Evolutionary conservation across 1,140 invertebrate species (phyloP), one percentile per base, ranked within the genome.

Genomic region (Rhopalosiphum padi): DNA sequence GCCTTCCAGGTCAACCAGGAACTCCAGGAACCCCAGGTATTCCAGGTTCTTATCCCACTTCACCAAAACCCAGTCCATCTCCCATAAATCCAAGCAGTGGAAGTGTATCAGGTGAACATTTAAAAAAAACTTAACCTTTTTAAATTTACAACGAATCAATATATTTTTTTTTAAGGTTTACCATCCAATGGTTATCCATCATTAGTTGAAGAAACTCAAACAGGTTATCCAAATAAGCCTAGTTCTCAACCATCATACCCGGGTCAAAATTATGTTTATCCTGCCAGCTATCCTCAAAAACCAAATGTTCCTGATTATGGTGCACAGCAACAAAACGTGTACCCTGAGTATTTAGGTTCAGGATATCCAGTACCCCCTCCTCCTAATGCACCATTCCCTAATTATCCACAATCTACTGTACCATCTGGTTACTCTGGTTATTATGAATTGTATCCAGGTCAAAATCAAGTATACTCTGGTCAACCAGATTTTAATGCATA

Each of bases 361-460:
- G 91, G 94, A 5, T 82, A 94, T 4, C 94, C 94, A 11, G 91
- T 93, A 46, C n/a, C 53, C 35, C n/a, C 91, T 18, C 82, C 93
- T 51, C 21, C 68, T 8, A 77, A 30, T n/a, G 89, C 55, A 35
- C 93, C 77, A 41, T 6, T 68, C 68, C 51, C 88, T 18, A 91
- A 46, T 35, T 94, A 91, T 9, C 90, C 93, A 37, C 90, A 21
- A 87, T 7, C 41, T 25, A 46, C n/a, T 30, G 21, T 7, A 46
- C 88, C 53, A 48, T 51, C 90, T 37, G 89, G 53, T 22, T 94
- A 83, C 23, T 2, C 90, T 25, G 41, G 35, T 9, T 85, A n/a
- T 43, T 68, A 37, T 22, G 55, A 89, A 48, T 41, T 90, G 21
- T 77, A 93, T 5, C 91, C 77, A 1, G 82, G 77, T 41, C 91